Evolutionary conservation across 2,797 vertebrate species (phyloP).

Genomic region (Emydoidea blandingii): DNA sequence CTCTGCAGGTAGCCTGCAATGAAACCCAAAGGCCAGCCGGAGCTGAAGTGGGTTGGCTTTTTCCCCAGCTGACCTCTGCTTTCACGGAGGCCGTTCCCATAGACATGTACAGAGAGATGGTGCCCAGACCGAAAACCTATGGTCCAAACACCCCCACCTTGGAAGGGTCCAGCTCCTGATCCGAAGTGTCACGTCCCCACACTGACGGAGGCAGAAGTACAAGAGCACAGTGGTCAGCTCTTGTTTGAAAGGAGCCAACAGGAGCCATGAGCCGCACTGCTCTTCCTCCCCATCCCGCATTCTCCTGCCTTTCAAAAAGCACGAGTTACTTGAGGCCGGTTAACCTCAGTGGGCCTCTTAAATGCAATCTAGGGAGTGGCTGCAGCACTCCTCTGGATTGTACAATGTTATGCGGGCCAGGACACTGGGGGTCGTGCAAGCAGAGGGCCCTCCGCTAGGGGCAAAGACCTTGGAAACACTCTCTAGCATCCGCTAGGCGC

Average conservation of each 20-base stretch:
- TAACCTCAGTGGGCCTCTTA: background rate
- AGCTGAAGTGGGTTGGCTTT: no score
- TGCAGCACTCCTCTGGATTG: background rate
- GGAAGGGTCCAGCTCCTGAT: background rate
- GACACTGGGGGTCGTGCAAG: background rate
- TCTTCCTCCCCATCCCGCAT: background rate
- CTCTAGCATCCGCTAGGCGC: accelerated
- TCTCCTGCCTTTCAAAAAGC: background rate
- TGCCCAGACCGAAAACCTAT: background rate
- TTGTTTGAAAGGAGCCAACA: background rate
- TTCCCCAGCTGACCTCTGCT: background rate
- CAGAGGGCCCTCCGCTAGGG: background rate
- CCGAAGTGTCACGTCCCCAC: background rate
- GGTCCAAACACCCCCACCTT: background rate
- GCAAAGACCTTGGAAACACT: background rate
- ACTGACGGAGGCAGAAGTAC: background rate
- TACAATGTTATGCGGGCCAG: background rate
- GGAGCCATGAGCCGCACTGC: background rate
- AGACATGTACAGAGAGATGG: background rate
- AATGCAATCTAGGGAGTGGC: background rate
- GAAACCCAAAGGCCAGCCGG: background rate
- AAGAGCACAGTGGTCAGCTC: background rate
- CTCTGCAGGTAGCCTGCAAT: background rate
- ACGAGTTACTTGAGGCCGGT: background rate
- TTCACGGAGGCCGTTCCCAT: background rate